Conservation (phyloP, 2,888 invertebrate species). For the Anorthoa munda region DNA sequence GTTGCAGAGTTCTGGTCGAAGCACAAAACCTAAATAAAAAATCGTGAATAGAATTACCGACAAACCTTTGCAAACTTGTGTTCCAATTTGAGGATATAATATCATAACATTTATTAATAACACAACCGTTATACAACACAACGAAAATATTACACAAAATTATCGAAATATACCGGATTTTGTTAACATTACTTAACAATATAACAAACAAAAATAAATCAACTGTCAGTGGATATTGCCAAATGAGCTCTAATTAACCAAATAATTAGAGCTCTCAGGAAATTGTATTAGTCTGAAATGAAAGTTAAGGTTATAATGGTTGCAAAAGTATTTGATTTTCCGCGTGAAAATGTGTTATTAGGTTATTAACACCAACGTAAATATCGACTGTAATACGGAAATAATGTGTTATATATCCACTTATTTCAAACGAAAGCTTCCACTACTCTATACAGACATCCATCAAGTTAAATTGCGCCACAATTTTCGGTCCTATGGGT, state of each 20-base stretch:
- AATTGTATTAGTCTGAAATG: constrained; percentile 27
- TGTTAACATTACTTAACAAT: constrained; percentile 39
- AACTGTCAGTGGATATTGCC: constrained; percentile 53
- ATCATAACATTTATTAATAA: constrained; percentile 4
- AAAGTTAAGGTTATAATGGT: constrained; percentile 40
- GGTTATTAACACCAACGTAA: constrained; percentile 32
- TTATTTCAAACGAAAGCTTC: not conserved
- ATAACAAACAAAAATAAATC: constrained; percentile 28
- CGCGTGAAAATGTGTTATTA: constrained; percentile 35
- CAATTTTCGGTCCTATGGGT: not conserved
- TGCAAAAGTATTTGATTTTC: constrained; percentile 17
- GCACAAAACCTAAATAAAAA: too few species aligned
- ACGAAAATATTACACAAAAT: constrained; percentile 27
- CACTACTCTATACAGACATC: not conserved
- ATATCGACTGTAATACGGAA: not conserved
- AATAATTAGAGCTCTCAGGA: constrained; percentile 26
- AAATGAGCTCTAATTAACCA: constrained; percentile 30
- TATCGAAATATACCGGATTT: constrained; percentile 36
- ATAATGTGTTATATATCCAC: not conserved
- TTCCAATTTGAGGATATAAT: constrained; percentile 2
- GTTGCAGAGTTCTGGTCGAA: too few species aligned
- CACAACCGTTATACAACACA: constrained; percentile 38
- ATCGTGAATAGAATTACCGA: too few species aligned
- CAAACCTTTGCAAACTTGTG: not conserved
- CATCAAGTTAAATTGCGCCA: not conserved